Conservation (phyloP, 2,113 vertebrate genomes). For the Macaca mulatta region DNA sequence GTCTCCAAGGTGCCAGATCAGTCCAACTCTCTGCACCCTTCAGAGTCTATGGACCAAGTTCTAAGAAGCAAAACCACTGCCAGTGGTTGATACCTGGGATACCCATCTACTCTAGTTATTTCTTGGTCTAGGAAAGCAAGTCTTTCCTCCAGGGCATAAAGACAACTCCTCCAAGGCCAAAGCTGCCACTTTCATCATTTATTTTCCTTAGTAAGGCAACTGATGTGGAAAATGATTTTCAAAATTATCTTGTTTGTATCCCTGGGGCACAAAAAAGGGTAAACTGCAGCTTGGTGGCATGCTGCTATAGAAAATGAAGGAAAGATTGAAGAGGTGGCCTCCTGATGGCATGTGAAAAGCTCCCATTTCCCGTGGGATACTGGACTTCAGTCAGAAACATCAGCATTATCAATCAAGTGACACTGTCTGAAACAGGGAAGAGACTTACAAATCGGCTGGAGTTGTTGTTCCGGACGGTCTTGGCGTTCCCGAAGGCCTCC, state of each 20-base stretch:
- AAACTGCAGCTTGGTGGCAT: background rate
- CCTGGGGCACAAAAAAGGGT: background rate
- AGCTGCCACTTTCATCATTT: background rate
- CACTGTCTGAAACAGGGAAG: background rate
- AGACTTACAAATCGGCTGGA: constrained; percentile 97
- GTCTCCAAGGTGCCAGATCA: background rate
- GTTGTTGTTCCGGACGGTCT: constrained; percentile 98
- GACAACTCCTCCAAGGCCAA: background rate
- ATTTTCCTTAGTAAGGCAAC: background rate
- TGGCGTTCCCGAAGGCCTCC: constrained; percentile 98
- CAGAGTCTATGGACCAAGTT: background rate
- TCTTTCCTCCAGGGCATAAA: background rate
- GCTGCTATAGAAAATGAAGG: background rate
- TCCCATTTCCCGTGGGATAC: background rate
- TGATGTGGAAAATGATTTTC: background rate
- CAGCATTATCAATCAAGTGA: background rate
- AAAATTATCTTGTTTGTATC: constrained; percentile 3
- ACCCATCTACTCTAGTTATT: background rate
- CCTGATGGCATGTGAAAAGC: background rate
- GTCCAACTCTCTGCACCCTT: background rate
- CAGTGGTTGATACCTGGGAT: background rate
- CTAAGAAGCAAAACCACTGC: no score
- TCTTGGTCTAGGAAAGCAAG: background rate
- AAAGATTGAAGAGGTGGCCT: background rate
- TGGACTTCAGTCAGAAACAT: background rate